Conservation (phyloP, 2,888 invertebrate species). For the Deroplatys truncata region DNA sequence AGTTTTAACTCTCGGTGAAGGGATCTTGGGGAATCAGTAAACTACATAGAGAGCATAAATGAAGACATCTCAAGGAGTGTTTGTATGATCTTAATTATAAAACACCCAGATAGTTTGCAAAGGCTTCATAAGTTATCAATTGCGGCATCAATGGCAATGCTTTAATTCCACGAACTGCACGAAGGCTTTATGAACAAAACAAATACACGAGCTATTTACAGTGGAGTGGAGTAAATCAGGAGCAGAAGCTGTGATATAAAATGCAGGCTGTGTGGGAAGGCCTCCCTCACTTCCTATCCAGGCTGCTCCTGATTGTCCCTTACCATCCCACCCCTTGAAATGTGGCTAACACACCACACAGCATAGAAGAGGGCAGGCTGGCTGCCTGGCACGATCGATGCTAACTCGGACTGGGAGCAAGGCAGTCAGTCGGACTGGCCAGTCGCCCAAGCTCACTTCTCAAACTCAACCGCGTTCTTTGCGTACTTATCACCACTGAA, state of each 20-base stretch:
- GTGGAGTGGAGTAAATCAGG: no score
- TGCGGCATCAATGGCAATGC: no score
- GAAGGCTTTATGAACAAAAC: no score
- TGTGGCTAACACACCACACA: slow-evolving; percentile 14
- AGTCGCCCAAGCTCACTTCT: not conserved
- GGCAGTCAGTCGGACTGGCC: not conserved
- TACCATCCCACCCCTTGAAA: slow-evolving; percentile 4
- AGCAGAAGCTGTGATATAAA: not conserved
- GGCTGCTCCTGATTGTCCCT: not conserved
- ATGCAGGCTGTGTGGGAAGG: not conserved
- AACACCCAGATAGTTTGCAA: no score
- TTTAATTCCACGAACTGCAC: no score
- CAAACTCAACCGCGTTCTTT: not conserved
- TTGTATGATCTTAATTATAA: no score
- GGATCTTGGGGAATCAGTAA: no score
- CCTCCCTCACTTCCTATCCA: not conserved
- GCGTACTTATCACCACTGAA: not conserved
- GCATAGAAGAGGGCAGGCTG: slow-evolving; percentile 7
- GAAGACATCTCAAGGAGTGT: no score
- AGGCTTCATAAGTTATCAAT: no score
- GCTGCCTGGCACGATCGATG: not conserved
- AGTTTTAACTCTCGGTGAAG: no score
- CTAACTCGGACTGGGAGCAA: not conserved
- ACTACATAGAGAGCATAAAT: no score
- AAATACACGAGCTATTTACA: no score